These are phyloP conservation scores for Xestobium rufovillosum DNA, from an alignment of 2,888 invertebrate genomes.

Conservation along the genomic window DNA sequence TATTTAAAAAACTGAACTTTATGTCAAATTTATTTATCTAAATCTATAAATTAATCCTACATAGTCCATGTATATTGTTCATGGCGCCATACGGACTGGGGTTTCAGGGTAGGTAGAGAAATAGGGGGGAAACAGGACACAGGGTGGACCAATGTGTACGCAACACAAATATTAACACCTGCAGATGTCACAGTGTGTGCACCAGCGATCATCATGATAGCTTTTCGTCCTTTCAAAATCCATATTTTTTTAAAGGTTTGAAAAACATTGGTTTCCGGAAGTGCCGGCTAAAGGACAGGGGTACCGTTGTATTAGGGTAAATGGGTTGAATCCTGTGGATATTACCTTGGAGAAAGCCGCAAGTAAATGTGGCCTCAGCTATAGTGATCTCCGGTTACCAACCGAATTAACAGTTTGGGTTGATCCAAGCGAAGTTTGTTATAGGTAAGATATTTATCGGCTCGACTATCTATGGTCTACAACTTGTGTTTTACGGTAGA, in stretches of 20 bases:
- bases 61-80: too few relatives aligned
- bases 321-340: slow-evolving; percentile 59
- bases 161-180: too few relatives aligned
- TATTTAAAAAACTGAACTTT: too few relatives aligned
- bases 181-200: neutral
- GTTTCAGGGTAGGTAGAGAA: too few relatives aligned
- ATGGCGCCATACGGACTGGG: too few relatives aligned
- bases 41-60: too few relatives aligned
- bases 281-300: slow-evolving; percentile 64
- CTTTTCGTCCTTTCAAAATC: neutral
- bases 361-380: slow-evolving; percentile 53
- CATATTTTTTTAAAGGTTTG: slow-evolving; percentile 35
- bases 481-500: slow-evolving; percentile 30
- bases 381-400: slow-evolving; percentile 55
- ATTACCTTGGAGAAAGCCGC: slow-evolving; percentile 60
- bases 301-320: slow-evolving; percentile 63
- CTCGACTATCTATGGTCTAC: neutral
- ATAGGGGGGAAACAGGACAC: too few relatives aligned
- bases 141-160: too few relatives aligned
- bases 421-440: slow-evolving; percentile 62
- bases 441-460: slow-evolving; percentile 32
- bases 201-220: neutral
- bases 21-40: too few relatives aligned
- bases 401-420: slow-evolving; percentile 71
- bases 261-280: slow-evolving; percentile 69